These are phyloP conservation scores for Balaenoptera acutorostrata DNA, from an alignment of 2,113 vertebrate genomes.

Conservation along the genomic window DNA sequence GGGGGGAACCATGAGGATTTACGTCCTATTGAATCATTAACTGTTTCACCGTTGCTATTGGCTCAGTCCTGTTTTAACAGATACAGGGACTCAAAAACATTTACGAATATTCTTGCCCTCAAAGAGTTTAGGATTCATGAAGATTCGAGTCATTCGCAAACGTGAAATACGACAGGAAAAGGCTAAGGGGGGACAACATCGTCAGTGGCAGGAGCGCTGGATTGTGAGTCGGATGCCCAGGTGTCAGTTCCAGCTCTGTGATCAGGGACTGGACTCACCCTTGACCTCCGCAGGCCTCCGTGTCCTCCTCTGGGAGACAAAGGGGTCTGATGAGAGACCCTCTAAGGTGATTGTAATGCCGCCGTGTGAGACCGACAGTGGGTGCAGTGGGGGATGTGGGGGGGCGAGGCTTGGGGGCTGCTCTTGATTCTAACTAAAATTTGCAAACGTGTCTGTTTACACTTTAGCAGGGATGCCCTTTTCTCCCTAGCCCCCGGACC, in stretches of 20 bases:
- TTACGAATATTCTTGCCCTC: neutral
- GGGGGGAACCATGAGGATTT: neutral
- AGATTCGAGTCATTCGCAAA: neutral
- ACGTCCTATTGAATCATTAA: accelerated
- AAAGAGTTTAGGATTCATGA: neutral
- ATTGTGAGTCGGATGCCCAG: neutral
- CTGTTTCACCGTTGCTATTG: neutral
- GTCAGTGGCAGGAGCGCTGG: neutral
- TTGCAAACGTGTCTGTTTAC: neutral
- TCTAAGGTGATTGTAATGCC: neutral
- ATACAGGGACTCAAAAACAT: too few species aligned
- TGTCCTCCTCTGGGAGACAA: neutral
- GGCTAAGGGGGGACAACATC: neutral
- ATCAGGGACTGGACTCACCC: accelerated
- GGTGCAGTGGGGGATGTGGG: neutral
- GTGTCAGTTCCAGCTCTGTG: neutral
- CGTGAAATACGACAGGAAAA: neutral
- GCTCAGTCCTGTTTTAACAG: neutral
- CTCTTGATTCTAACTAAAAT: neutral
- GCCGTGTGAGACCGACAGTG: neutral
- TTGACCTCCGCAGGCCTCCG: neutral
- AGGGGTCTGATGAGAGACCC: neutral
- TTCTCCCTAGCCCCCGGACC: neutral
- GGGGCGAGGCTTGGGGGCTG: neutral
- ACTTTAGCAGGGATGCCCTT: neutral